Conservation (phyloP, 2,797 vertebrate genomes). For the Silurus lanzhouensis region DNA sequence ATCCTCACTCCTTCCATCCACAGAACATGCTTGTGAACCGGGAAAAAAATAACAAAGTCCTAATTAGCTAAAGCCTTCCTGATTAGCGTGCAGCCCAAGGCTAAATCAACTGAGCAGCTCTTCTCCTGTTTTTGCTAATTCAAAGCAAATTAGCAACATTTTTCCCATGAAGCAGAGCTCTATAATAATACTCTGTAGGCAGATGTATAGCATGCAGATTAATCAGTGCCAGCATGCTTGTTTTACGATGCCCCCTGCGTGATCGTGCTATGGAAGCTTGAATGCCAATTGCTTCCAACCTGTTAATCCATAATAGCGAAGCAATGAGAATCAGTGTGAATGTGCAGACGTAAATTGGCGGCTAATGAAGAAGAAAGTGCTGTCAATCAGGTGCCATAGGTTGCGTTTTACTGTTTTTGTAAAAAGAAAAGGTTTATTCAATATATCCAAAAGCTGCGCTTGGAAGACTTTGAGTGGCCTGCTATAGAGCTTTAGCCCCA, state of each 20-base stretch:
- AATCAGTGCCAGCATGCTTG: background rate
- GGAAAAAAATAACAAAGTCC: background rate
- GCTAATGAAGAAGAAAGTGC: background rate
- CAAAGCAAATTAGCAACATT: background rate
- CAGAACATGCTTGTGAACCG: background rate
- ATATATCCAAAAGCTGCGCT: background rate
- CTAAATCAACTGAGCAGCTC: background rate
- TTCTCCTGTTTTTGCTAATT: background rate
- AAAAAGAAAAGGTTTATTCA: background rate
- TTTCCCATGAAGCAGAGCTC: background rate
- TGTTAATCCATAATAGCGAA: constrained; percentile 9
- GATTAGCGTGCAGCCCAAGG: background rate
- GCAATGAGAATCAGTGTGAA: background rate
- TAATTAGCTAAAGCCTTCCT: background rate
- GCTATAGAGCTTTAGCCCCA: too few relatives aligned
- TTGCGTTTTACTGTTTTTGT: background rate
- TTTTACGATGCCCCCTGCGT: background rate
- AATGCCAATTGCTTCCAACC: background rate
- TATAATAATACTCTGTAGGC: background rate
- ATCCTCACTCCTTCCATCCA: background rate
- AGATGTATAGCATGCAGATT: too few relatives aligned
- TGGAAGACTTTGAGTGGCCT: too few relatives aligned
- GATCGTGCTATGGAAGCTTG: background rate
- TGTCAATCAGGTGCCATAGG: background rate
- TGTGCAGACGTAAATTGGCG: background rate